A percentile compares a stretch with the other conserved stretches of the same genome.
phyloP scores from a whole-genome alignment of 2,113 vertebrate species.

The Casuarius casuarius region DNA sequence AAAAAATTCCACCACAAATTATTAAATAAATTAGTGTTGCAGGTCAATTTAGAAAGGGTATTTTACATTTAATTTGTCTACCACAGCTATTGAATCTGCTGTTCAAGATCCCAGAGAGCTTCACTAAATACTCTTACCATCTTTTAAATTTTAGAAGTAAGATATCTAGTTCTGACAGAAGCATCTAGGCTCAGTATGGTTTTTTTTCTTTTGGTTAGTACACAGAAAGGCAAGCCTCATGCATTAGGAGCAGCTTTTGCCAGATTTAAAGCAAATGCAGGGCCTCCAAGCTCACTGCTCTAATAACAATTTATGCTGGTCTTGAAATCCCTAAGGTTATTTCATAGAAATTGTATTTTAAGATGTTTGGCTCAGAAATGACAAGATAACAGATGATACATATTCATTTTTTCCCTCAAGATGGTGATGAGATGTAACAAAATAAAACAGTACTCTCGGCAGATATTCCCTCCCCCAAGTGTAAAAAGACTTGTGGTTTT shows the following conservation, averaged over 20 bases:
- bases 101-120: neutral
- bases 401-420: constrained; percentile 47
- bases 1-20: neutral
- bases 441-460: constrained; percentile 23
- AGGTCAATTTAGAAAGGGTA: neutral
- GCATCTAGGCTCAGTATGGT: neutral
- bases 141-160: neutral
- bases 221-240: neutral
- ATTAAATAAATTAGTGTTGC: rapidly evolving
- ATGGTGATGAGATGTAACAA: constrained; percentile 45
- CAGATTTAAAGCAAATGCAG: neutral
- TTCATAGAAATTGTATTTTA: constrained; percentile 61
- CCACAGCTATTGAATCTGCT: neutral
- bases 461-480: constrained; percentile 20
- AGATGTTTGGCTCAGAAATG: constrained; percentile 40
- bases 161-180: neutral
- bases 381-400: constrained; percentile 59
- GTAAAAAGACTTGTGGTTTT: neutral
- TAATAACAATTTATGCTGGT: constrained; percentile 54
- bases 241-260: neutral
- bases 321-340: constrained; percentile 55
- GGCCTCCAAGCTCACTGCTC: constrained; percentile 26
- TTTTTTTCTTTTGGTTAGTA: neutral
- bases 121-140: neutral
- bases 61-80: neutral